Base-by-base conservation (phyloP, 1,140 invertebrate species). In the Danaus plexippus region DNA sequence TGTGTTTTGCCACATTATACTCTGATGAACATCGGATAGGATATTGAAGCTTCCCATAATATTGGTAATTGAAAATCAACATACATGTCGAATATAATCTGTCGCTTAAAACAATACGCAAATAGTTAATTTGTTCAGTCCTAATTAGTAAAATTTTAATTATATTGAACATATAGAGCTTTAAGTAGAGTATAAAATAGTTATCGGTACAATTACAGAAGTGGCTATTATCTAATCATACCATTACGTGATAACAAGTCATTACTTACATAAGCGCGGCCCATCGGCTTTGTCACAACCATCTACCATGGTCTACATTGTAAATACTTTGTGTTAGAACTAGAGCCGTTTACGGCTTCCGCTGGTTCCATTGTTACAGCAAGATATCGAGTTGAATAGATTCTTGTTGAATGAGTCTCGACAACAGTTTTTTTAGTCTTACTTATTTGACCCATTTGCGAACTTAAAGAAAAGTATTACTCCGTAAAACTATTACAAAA, bases 191-290 rank as follows among this genome's bases (percentile, higher is more conserved):
- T 43, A 45, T 53, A 45, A 43, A 46, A 41, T n/a, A 11, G 12
- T 9, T 46, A 43, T 15, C 15, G 22, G 13, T 22, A 51, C 42
- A 52, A 52, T 52, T 52, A 52, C 50, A 52, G 22, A 52, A 52
- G 50, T 52, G 50, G 32, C 32, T 10, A 47, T 22, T 56, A 56
- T 56, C 54, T 56, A 49, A 56, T 55, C 53, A 9, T 13, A 15
- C 40, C 53, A 55, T 56, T 56, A 56, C 41, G 42, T 48, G 42
- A 49, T 49, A 49, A 56, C 47, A 18, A 15, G 41, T 56, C 54
- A 56, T 56, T 56, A 56, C 47, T 43, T 43, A 55, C 54, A 41
- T 51, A 6, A 9, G 41, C 12, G 11, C 40, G 40, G 18, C 52
- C 44, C 52, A 15, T 11, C 52, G 45, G 43, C 32, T 12, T 11